A percentile compares a stretch with the other conserved stretches of the same genome.
These are phyloP conservation scores for Pseudomyrmex sp. DNA, from an alignment of 1,140 invertebrate genomes.

Conservation along the genomic window DNA sequence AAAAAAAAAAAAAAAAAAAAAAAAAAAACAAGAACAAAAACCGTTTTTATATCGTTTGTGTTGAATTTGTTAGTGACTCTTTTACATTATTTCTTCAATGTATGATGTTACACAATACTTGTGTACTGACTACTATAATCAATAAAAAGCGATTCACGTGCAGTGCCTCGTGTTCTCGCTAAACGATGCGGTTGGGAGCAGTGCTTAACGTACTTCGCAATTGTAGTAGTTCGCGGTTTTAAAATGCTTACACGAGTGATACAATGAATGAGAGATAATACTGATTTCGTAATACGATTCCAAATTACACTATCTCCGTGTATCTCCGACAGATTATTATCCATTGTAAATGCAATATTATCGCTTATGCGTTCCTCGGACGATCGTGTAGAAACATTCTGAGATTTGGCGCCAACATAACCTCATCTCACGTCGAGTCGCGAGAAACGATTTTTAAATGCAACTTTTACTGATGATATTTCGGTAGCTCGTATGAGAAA, in stretches of 20 bases:
- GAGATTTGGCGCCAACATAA: conserved; percentile 71
- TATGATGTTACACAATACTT: background rate
- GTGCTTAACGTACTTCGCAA: conserved; percentile 29
- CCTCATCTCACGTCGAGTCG: conserved; percentile 46
- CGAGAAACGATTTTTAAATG: conserved; percentile 63
- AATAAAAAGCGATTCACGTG: background rate
- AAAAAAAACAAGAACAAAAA: background rate
- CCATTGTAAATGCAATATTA: background rate
- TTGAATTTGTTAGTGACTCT: background rate
- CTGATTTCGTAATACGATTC: conserved; percentile 51
- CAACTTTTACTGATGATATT: conserved; percentile 34
- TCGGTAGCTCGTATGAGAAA: conserved; percentile 64
- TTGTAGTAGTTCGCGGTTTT: conserved; percentile 55
- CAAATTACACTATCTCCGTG: conserved; percentile 62
- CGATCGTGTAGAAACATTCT: background rate
- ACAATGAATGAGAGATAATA: conserved; percentile 55
- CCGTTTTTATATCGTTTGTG: background rate
- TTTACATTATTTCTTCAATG: background rate
- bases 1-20: too few species aligned
- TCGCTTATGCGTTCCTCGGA: background rate
- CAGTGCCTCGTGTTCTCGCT: background rate
- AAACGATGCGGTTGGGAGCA: conserved; percentile 13
- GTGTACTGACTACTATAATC: background rate
- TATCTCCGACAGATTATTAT: background rate
- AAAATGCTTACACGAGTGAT: conserved; percentile 64